These are phyloP conservation scores for Spodoptera frugiperda DNA, from an alignment of 1,140 invertebrate genomes.

Conservation along the genomic window DNA sequence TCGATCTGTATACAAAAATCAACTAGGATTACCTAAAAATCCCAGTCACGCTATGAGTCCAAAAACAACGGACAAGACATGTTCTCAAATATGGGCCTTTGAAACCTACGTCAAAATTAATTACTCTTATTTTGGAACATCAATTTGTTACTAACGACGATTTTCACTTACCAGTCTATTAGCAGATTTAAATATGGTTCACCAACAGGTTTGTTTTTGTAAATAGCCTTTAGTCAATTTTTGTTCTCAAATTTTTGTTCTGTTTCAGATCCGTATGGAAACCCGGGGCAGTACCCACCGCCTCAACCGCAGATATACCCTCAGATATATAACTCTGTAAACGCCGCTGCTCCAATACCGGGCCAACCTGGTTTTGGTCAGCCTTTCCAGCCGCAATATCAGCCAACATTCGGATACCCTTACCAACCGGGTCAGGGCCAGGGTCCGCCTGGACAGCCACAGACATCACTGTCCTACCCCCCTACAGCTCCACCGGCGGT, in stretches of 20 bases:
- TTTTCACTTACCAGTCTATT: background rate
- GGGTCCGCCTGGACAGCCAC: constrained; percentile 46
- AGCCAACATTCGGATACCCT: constrained; percentile 64
- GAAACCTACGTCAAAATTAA: background rate
- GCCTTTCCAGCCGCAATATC: constrained; percentile 57
- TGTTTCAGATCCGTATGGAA: constrained; percentile 69
- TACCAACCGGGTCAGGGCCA: constrained; percentile 53
- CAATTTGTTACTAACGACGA: too few relatives aligned
- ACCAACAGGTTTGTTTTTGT: too few relatives aligned
- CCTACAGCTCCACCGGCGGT: constrained; percentile 55
- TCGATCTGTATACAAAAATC: constrained; percentile 12
- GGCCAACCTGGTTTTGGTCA: constrained; percentile 59
- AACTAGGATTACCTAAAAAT: background rate
- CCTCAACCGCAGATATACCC: constrained; percentile 70
- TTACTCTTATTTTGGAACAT: background rate
- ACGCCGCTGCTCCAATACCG: constrained; percentile 58
- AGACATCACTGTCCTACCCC: constrained; percentile 71
- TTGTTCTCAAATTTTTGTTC: background rate
- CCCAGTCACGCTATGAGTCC: background rate
- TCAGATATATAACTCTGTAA: constrained; percentile 69
- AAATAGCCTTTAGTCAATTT: too few relatives aligned
- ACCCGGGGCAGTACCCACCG: constrained; percentile 65
- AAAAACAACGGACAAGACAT: background rate
- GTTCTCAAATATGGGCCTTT: background rate
- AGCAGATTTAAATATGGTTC: too few relatives aligned